phyloP scores from a whole-genome alignment of 1,140 invertebrate genomes.

The Micrasema longulum region DNA sequence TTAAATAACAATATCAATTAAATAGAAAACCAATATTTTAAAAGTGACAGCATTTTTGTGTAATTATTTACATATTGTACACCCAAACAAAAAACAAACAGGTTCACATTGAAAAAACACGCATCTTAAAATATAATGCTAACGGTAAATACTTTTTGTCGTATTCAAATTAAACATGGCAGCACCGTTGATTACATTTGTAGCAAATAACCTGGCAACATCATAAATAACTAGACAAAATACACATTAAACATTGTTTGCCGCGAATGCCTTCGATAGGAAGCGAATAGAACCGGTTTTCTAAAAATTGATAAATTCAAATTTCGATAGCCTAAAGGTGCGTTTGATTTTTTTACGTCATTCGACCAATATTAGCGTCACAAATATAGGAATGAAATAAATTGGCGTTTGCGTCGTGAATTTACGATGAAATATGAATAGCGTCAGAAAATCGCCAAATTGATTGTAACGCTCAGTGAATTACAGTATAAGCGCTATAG shows the following conservation, averaged over 20 bases:
- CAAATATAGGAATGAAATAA: no score
- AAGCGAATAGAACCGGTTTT: conserved; percentile 20
- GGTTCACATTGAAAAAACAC: conserved; percentile 5
- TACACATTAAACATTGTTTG: conserved; percentile 28
- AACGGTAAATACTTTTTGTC: conserved; percentile 17
- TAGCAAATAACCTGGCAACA: conserved; percentile 20
- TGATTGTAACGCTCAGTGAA: no score
- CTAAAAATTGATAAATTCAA: conserved; percentile 27
- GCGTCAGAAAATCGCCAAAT: no score
- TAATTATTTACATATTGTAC: conserved; percentile 23
- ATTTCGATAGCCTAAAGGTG: conserved; percentile 12
- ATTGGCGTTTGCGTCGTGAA: no score
- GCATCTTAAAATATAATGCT: neutral
- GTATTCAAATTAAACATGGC: conserved; percentile 27
- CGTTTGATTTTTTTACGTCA: conserved; percentile 41
- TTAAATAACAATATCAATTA: neutral
- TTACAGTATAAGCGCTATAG: no score
- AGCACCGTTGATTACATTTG: conserved; percentile 28
- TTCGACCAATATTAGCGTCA: conserved; percentile 50
- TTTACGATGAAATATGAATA: no score
- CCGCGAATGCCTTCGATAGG: conserved; percentile 13
- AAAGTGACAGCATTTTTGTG: conserved; percentile 17
- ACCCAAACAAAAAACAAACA: conserved; percentile 1
- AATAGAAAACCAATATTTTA: conserved; percentile 8
- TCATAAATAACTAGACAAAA: conserved; percentile 30